Base-by-base conservation (phyloP, 2,113 vertebrate genomes). In the Oncorhynchus masou region DNA sequence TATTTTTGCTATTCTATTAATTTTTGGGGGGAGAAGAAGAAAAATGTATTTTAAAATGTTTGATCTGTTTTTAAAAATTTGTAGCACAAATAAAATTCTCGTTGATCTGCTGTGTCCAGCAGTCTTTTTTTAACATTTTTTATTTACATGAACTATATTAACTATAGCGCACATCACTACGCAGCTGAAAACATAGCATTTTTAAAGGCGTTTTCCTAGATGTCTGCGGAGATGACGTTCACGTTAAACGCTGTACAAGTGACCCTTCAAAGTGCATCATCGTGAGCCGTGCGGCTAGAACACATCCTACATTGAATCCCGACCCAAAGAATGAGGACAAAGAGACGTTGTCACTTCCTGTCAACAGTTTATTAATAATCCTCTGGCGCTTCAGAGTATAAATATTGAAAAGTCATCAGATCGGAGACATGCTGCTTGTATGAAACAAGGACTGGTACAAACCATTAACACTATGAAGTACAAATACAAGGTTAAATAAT, bases 61-160 rank as follows among this genome's bases (percentile, higher is more conserved):
- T 92, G 91, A 92, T 92, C 88, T 88, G 82, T 86, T 86, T 51
- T 66, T 27, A 27, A 65, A 83, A 87, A 65, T 84, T 87, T 91
- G 88, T 92, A 90, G 89, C 91, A 92, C 82, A 92, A 89, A 92
- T 89, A 88, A 90, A 92, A 91, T 86, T 85, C 82, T 90, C 73
- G 82, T 89, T 87, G 89, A 88, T 74, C 48, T 15, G 11, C 16
- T 27, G n/a, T 64, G 34, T 48, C 60, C n/a, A 39, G 3, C 11
- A 22, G 34, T n/a, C 5, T 31, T 19, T 68, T 29, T 31, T 31
- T 0, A 27, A 27, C n/a, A n/a, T n/a, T n/a, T 31, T 31, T 31
- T 31, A 5, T 31, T 5, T 27, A 27, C 27, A 27, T 27, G 27
- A 27, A 27, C 27, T 31, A 34, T 2, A 25, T 15, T n/a, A 20